Percentiles rank a stretch among this genome's conserved stretches.
phyloP scores from a whole-genome alignment of 2,888 invertebrate species.

The Apomyelois bistriatella region DNA sequence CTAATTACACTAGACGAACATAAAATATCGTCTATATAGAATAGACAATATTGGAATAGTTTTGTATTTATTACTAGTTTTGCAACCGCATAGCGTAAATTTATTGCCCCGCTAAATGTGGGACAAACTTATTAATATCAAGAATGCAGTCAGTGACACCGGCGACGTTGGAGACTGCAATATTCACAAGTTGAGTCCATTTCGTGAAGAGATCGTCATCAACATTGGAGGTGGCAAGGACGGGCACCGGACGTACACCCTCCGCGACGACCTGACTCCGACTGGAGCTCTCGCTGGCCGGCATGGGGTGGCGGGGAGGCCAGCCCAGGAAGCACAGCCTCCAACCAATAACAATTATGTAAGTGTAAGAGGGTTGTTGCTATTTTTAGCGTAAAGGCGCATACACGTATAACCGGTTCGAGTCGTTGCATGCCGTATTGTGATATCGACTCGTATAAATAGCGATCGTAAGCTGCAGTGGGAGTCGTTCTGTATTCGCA shows the following conservation, averaged over 20 bases:
- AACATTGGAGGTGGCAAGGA: conserved; percentile 29
- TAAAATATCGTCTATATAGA: not conserved
- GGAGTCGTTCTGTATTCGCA: conserved; percentile 37
- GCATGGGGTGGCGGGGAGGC: conserved; percentile 30
- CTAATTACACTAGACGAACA: conserved; percentile 13
- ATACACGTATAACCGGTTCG: conserved; percentile 45
- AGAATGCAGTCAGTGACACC: not conserved
- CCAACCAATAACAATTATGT: conserved; percentile 69
- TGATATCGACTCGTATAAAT: conserved; percentile 44
- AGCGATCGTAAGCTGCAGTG: conserved; percentile 39
- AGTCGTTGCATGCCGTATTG: conserved; percentile 37
- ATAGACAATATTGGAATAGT: not conserved
- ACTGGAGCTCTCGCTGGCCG: conserved; percentile 38
- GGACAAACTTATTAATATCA: conserved; percentile 12
- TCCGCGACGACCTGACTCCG: conserved; percentile 37
- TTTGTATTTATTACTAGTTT: conserved; percentile 6
- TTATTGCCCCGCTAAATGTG: conserved; percentile 10
- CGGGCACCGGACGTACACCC: conserved; percentile 31
- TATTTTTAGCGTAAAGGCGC: conserved; percentile 65
- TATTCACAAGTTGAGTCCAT: not conserved
- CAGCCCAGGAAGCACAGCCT: conserved; percentile 60
- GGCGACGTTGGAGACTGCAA: not conserved
- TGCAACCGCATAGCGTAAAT: conserved; percentile 9
- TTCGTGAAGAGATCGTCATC: conserved; percentile 22
- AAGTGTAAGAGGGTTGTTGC: conserved; percentile 62